Conservation (phyloP, 2,797 vertebrate genomes). For the Sternotherus odoratus region DNA sequence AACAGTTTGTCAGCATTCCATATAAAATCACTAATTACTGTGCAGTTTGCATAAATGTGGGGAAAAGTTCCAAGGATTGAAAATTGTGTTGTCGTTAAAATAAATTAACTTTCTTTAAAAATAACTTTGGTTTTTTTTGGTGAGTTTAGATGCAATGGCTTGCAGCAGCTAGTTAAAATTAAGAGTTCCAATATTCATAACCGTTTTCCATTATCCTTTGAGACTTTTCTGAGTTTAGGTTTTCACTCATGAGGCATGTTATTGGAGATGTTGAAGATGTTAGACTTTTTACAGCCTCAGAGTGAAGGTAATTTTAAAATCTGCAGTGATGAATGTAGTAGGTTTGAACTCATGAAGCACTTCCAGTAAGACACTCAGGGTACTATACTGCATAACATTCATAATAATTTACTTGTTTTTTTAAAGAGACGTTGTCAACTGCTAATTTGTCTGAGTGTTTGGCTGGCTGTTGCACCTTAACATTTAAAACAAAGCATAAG, state of each 20-base stretch:
- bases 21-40: neutral
- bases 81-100: accelerated
- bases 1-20: neutral
- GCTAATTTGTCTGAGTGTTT: neutral
- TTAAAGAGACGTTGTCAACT: neutral
- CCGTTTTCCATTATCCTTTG: neutral
- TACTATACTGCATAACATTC: neutral
- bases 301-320: neutral
- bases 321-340: neutral
- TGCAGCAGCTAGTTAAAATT: neutral
- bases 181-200: neutral
- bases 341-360: neutral
- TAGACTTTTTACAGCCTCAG: neutral
- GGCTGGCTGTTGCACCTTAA: neutral
- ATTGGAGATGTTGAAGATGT: neutral
- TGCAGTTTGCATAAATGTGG: neutral
- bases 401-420: neutral
- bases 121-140: neutral
- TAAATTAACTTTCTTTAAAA: neutral
- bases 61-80: neutral
- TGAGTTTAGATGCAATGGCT: neutral
- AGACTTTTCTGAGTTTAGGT: neutral
- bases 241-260: neutral
- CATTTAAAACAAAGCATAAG: neutral
- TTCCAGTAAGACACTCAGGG: neutral